Evolutionary conservation across 2,888 invertebrate species (phyloP).

Genomic region (Sylvicola cinctus): DNA sequence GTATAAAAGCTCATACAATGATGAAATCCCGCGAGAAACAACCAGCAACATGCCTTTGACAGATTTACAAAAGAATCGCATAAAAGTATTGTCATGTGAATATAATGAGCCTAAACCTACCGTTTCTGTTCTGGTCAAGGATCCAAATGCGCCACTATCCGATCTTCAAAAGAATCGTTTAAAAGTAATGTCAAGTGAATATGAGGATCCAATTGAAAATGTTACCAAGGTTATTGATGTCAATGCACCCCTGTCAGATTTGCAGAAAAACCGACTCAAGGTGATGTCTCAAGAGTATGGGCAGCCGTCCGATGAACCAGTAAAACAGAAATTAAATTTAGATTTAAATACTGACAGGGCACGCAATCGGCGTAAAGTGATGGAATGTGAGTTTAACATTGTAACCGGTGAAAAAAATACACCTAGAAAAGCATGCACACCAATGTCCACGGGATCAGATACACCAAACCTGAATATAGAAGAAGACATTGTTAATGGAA

Average conservation of each 20-base stretch:
- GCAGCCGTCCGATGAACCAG: neutral
- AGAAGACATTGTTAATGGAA: constrained; percentile 9
- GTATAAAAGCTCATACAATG: too few species aligned
- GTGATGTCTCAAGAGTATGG: constrained; percentile 8
- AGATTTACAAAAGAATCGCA: constrained; percentile 37
- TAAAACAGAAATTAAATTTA: constrained; percentile 10
- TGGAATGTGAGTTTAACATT: constrained; percentile 15
- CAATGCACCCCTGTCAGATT: constrained; percentile 27
- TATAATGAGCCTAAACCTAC: constrained; percentile 1
- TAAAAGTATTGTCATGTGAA: constrained; percentile 20
- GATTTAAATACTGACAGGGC: constrained; percentile 14
- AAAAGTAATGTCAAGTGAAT: neutral
- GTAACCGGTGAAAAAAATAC: constrained; percentile 9
- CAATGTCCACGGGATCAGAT: constrained; percentile 16
- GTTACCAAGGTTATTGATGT: neutral
- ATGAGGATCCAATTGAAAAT: neutral
- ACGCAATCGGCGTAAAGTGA: constrained; percentile 13
- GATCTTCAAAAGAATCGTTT: neutral
- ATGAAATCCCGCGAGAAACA: too few species aligned
- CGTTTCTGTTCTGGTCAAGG: too few species aligned
- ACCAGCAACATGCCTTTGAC: constrained; percentile 21
- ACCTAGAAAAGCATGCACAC: constrained; percentile 9
- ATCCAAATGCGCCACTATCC: too few species aligned
- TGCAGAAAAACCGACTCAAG: constrained; percentile 36
- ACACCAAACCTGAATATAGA: constrained; percentile 3